Evolutionary conservation across 2,113 vertebrate species (phyloP).

Genomic region (Paedocypris sp.): DNA sequence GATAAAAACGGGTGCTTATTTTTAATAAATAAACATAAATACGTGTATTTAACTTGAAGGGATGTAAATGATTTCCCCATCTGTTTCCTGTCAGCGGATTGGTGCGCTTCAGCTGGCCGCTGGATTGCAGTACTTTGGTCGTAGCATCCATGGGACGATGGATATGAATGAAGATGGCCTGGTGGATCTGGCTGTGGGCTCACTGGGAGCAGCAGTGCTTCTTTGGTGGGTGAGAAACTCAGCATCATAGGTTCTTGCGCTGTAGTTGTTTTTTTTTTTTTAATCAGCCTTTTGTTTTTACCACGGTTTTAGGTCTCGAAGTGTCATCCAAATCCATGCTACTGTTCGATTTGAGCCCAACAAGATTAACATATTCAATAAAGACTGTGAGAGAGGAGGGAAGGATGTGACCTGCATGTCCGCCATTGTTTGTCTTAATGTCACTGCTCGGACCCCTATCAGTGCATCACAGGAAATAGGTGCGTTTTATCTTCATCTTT

Average conservation of each 20-base stretch:
- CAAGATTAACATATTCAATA: constrained; percentile 93
- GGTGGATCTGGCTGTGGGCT: constrained; percentile 82
- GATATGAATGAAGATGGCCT: constrained; percentile 86
- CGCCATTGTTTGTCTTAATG: constrained; percentile 78
- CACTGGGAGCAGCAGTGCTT: constrained; percentile 78
- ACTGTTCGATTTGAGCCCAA: constrained; percentile 76
- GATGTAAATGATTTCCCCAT: neutral
- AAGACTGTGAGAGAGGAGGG: constrained; percentile 78
- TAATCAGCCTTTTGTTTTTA: neutral
- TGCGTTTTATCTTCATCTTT: constrained; percentile 43
- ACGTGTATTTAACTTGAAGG: neutral
- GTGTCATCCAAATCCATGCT: constrained; percentile 74
- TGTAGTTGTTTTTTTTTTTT: too few relatives aligned
- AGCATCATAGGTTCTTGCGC: neutral
- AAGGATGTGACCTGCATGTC: constrained; percentile 89
- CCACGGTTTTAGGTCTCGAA: constrained; percentile 72
- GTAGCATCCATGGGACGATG: constrained; percentile 83
- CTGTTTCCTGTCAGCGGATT: constrained; percentile 65
- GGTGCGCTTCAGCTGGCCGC: constrained; percentile 64
- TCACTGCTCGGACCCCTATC: constrained; percentile 69
- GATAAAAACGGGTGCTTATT: too few relatives aligned
- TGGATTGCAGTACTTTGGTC: constrained; percentile 84
- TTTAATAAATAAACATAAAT: too few relatives aligned
- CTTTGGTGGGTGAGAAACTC: constrained; percentile 69
- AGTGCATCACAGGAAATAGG: constrained; percentile 67